Conservation (phyloP, 2,797 vertebrate species). For the Sebastes steindachneri region DNA sequence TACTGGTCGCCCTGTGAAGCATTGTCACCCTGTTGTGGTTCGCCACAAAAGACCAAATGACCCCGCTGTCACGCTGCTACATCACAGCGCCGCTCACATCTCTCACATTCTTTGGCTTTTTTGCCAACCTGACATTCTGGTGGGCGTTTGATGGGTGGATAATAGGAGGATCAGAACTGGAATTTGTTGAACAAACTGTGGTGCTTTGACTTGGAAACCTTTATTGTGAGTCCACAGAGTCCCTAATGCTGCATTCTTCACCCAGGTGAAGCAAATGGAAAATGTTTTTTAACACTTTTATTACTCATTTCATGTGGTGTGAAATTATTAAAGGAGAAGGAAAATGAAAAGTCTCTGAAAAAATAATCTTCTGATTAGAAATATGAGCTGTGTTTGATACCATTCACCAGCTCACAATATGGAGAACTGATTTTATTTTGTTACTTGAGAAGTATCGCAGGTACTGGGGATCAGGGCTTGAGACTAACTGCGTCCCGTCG, state of each 20-base stretch:
- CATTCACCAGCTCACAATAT: neutral
- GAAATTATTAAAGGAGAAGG: neutral
- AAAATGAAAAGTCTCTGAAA: neutral
- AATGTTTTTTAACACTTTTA: neutral
- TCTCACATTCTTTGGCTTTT: slow-evolving; percentile 69
- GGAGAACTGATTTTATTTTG: neutral
- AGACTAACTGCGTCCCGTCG: neutral
- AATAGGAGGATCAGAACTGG: slow-evolving; percentile 74
- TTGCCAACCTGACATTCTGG: slow-evolving; percentile 64
- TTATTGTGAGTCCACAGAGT: slow-evolving; percentile 35
- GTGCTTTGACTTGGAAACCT: slow-evolving; percentile 55
- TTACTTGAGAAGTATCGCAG: neutral
- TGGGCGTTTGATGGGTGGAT: slow-evolving; percentile 50
- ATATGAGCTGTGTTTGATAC: neutral
- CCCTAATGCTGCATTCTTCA: slow-evolving; percentile 29
- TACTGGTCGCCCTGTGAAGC: slow-evolving; percentile 7
- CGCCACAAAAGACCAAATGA: slow-evolving; percentile 39
- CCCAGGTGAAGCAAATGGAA: slow-evolving; percentile 28
- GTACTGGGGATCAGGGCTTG: neutral
- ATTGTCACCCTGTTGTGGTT: slow-evolving; percentile 42
- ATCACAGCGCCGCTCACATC: slow-evolving; percentile 44
- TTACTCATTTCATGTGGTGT: neutral
- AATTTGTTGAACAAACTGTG: slow-evolving; percentile 73
- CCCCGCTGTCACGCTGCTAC: slow-evolving; percentile 20
- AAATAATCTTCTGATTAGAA: neutral